These are phyloP conservation scores for Adelosebastes latens DNA, from an alignment of 2,797 vertebrate species.

Conservation along the genomic window DNA sequence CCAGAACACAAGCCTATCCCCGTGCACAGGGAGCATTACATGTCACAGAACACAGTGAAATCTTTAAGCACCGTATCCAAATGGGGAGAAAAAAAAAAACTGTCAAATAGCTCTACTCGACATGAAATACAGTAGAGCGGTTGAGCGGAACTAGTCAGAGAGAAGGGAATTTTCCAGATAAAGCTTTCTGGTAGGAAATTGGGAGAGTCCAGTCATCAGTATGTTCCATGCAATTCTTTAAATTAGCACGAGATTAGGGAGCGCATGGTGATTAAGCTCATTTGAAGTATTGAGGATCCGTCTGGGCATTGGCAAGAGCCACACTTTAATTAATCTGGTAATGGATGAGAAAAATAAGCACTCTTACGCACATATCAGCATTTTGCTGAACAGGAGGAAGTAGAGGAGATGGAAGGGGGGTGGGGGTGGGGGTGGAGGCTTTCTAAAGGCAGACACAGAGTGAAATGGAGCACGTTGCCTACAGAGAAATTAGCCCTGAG, in stretches of 20 bases:
- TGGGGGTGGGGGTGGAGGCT: slow-evolving; percentile 13
- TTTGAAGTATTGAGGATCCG: slow-evolving; percentile 85
- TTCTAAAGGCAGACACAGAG: slow-evolving; percentile 79
- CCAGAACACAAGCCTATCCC: slow-evolving; percentile 72
- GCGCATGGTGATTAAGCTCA: slow-evolving; percentile 85
- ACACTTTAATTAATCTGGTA: slow-evolving; percentile 87
- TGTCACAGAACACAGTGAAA: slow-evolving; percentile 75
- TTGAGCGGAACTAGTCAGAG: slow-evolving; percentile 60
- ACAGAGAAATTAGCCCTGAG: slow-evolving; percentile 84
- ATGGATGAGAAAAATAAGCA: slow-evolving; percentile 84
- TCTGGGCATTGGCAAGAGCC: slow-evolving; percentile 84
- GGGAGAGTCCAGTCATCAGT: slow-evolving; percentile 80
- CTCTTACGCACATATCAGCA: slow-evolving; percentile 83
- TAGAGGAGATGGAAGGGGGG: slow-evolving; percentile 34
- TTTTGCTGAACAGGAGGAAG: slow-evolving; percentile 80
- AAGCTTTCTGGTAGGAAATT: slow-evolving; percentile 71
- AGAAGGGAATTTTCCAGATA: slow-evolving; percentile 66
- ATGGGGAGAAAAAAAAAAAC: slow-evolving; percentile 28
- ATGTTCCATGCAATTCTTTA: slow-evolving; percentile 81
- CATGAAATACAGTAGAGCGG: slow-evolving; percentile 71
- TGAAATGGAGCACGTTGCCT: slow-evolving; percentile 83
- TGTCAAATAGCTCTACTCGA: slow-evolving; percentile 67
- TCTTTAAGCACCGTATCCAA: slow-evolving; percentile 80
- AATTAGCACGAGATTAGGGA: slow-evolving; percentile 85
- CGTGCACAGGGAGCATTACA: slow-evolving; percentile 70